phyloP scores from a whole-genome alignment of 2,888 invertebrate genomes.

The Tubulanus polymorphus region DNA sequence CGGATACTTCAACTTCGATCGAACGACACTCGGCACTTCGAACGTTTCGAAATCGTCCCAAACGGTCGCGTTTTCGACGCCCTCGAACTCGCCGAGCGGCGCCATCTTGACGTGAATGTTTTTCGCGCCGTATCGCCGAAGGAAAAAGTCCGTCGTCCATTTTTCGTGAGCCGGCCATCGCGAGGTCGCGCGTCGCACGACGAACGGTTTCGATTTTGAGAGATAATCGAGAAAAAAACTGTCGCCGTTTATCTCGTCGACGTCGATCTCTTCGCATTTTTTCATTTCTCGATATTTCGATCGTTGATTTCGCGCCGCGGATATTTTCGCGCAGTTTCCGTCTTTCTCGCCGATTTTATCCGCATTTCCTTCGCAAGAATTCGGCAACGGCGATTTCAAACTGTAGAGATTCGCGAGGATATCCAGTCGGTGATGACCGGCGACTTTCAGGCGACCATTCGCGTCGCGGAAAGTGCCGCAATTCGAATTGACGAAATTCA shows the following conservation, averaged over 20 bases:
- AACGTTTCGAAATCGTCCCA: constrained; percentile 39
- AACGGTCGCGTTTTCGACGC: constrained; percentile 35
- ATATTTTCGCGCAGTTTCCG: not conserved
- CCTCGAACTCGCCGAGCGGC: constrained; percentile 44
- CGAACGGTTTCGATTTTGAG: constrained; percentile 41
- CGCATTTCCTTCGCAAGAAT: too few relatives aligned
- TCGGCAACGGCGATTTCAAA: too few relatives aligned
- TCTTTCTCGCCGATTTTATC: not conserved
- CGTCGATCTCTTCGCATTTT: constrained; percentile 11
- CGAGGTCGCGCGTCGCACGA: constrained; percentile 32
- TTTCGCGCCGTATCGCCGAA: constrained; percentile 27
- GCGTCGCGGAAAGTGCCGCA: not conserved
- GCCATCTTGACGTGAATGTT: constrained; percentile 44
- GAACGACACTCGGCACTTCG: constrained; percentile 35
- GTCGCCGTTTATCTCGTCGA: constrained; percentile 21
- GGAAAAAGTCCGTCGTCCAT: constrained; percentile 42
- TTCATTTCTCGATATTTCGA: constrained; percentile 2
- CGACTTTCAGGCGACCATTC: not conserved
- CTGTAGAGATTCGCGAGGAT: too few relatives aligned
- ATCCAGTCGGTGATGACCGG: too few relatives aligned
- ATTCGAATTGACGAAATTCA: not conserved
- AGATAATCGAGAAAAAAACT: constrained; percentile 41
- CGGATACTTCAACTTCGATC: constrained; percentile 32
- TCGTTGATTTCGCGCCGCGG: not conserved
- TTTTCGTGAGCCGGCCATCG: constrained; percentile 39